phyloP scores from a whole-genome alignment of 1,140 invertebrate genomes.

The Homalodisca vitripennis region DNA sequence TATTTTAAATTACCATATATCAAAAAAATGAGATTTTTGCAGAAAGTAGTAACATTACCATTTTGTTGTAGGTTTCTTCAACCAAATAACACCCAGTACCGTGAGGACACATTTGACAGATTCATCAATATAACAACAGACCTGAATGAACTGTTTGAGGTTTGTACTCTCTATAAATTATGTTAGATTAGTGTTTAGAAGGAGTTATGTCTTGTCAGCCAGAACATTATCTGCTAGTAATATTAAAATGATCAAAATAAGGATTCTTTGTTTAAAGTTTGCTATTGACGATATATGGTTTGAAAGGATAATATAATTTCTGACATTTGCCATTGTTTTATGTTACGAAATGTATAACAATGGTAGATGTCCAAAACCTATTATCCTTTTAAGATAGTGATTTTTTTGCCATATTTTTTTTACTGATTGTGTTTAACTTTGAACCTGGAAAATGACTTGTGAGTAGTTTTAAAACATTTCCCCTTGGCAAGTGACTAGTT shows the following conservation, averaged over 20 bases:
- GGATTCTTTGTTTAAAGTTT: background rate
- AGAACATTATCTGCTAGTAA: background rate
- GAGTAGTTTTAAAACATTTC: no score
- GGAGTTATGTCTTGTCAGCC: background rate
- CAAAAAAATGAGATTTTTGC: no score
- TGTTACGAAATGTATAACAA: no score
- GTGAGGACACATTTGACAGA: constrained; percentile 10
- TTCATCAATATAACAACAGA: constrained; percentile 11
- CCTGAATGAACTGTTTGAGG: constrained; percentile 24
- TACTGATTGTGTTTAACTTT: no score
- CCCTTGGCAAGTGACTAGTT: no score
- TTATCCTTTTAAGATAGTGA: no score
- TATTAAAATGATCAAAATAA: background rate
- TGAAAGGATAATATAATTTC: no score
- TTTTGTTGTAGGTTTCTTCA: constrained; percentile 16
- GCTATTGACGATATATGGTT: no score
- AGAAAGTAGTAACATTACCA: background rate
- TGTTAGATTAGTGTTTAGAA: background rate
- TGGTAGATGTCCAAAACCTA: no score
- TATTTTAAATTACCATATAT: no score
- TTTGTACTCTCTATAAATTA: constrained; percentile 8
- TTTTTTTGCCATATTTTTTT: no score
- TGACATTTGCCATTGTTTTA: background rate
- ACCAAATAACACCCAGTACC: constrained; percentile 6
- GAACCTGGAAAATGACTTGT: no score